phyloP scores from a whole-genome alignment of 2,113 vertebrate genomes.

The Phyllostomus discolor region DNA sequence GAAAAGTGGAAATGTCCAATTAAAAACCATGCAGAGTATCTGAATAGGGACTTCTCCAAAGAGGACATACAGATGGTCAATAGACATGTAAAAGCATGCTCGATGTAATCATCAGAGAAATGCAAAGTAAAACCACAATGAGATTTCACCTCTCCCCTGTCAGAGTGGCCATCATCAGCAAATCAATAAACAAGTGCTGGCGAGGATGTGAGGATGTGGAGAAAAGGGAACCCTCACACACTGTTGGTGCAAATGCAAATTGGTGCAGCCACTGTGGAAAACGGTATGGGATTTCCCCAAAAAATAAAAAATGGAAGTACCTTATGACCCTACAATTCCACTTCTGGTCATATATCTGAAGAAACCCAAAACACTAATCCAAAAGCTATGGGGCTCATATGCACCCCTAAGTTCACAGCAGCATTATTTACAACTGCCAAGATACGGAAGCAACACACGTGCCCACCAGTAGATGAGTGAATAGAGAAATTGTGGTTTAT shows the following conservation, averaged over 20 bases:
- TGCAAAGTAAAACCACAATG: background rate
- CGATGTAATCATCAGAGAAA: background rate
- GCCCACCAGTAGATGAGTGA: background rate
- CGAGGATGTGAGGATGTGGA: background rate
- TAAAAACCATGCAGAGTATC: background rate
- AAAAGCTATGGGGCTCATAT: background rate
- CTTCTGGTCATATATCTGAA: background rate
- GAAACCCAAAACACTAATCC: background rate
- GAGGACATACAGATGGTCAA: background rate
- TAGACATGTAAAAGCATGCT: background rate
- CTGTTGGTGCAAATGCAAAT: background rate
- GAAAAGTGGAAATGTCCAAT: background rate
- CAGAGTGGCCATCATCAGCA: background rate
- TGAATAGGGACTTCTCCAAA: background rate
- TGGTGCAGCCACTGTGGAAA: background rate
- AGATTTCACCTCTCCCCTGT: background rate
- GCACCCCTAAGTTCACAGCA: background rate
- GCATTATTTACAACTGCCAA: background rate
- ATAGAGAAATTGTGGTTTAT: no score
- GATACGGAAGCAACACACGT: background rate
- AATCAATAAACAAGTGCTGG: background rate
- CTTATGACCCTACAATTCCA: background rate
- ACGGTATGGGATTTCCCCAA: background rate
- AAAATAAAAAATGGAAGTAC: background rate
- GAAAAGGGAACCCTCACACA: background rate